Percentiles rank a stretch among this genome's conserved stretches.
These are phyloP conservation scores for Bos indicus DNA, from an alignment of 2,113 vertebrate genomes.

Conservation along the genomic window DNA sequence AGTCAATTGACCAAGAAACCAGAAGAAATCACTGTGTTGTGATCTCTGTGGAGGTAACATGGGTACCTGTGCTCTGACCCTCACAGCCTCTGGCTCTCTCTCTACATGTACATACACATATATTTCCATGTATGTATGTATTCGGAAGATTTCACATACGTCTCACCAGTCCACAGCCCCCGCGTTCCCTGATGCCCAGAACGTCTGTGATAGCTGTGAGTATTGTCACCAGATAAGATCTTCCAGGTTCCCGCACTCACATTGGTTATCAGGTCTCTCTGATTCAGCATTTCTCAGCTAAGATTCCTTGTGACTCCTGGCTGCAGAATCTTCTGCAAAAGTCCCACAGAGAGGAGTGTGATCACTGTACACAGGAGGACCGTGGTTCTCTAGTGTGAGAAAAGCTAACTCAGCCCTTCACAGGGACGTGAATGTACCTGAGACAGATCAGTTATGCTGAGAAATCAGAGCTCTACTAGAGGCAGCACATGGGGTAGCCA, in stretches of 20 bases:
- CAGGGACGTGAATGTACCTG: rapidly evolving
- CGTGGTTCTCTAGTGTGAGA: neutral
- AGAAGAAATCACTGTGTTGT: neutral
- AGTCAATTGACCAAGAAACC: neutral
- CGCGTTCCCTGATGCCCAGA: neutral
- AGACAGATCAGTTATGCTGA: rapidly evolving
- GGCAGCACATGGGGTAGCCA: neutral
- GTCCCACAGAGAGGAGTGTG: neutral
- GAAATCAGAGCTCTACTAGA: neutral
- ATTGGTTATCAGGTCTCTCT: neutral
- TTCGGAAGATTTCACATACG: neutral
- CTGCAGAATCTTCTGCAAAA: neutral
- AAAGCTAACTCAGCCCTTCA: neutral
- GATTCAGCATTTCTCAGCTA: neutral
- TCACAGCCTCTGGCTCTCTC: neutral
- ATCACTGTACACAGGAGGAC: neutral
- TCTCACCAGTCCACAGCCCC: neutral
- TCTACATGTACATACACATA: neutral
- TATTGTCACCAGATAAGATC: neutral
- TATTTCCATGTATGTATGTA: neutral
- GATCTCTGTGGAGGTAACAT: neutral
- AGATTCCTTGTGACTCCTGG: neutral
- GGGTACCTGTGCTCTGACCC: neutral
- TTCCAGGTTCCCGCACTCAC: rapidly evolving
- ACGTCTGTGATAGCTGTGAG: neutral